A percentile compares a stretch with the other conserved stretches of the same genome.
These are phyloP conservation scores for Drosophila tani DNA, from an alignment of 1,140 invertebrate species.

Conservation along the genomic window DNA sequence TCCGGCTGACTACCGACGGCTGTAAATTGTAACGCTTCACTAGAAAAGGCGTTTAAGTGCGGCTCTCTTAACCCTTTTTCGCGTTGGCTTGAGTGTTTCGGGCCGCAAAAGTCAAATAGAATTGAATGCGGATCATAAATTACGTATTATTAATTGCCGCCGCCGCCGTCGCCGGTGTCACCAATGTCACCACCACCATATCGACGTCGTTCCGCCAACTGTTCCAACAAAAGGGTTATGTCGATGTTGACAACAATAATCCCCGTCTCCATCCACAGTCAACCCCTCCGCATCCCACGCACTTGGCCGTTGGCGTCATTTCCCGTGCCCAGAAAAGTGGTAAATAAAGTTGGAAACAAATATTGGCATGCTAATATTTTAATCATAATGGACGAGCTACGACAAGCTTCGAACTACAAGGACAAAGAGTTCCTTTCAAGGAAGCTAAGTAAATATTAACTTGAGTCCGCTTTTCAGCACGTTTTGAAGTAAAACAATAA, in stretches of 20 bases:
- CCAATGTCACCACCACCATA: conserved; percentile 38
- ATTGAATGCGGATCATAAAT: conserved; percentile 77
- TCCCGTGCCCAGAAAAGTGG: conserved; percentile 4
- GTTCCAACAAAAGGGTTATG: conserved; percentile 67
- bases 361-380: not conserved
- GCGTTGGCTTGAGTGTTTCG: conserved; percentile 53
- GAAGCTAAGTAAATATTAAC: conserved; percentile 2
- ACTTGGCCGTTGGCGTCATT: conserved; percentile 1
- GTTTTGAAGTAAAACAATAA: not conserved
- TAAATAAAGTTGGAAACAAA: conserved; percentile 24
- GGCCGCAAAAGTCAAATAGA: conserved; percentile 72
- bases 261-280: not conserved
- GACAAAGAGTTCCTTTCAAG: too few species aligned
- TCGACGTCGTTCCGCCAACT: conserved; percentile 30
- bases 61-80: conserved; percentile 63
- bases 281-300: not conserved
- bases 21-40: conserved; percentile 81
- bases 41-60: conserved; percentile 74
- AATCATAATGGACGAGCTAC: not conserved
- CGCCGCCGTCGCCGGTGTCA: conserved; percentile 47
- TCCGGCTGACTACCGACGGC: conserved; percentile 55
- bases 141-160: conserved; percentile 80
- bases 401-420: not conserved
- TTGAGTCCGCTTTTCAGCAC: not conserved
- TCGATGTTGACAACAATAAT: conserved; percentile 70